Evolutionary conservation across 2,888 invertebrate species (phyloP), one percentile per base, ranked within the genome.

Genomic region (Thelaira solivaga): DNA sequence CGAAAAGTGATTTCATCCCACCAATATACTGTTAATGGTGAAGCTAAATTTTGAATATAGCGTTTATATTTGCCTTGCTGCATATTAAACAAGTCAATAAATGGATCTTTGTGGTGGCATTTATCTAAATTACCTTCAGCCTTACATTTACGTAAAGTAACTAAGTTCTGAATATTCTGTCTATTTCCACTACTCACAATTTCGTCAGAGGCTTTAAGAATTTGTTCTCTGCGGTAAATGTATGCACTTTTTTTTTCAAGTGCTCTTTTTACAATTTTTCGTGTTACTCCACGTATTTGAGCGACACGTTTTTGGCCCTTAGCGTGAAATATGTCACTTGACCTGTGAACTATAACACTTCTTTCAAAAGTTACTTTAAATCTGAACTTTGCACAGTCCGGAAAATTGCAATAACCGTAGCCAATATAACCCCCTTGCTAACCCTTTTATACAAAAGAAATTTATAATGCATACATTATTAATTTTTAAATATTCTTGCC

Each of bases 61-160:
- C 18, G 24, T 13, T 31, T 51, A 6, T 51, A 51, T 6, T 6
- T n/a, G 4, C 39, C 24, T 26, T 67, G 34, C 13, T 55, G 29
- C 67, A 67, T 55, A 11, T 24, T 34, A 22, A 67, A 45, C 4
- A 67, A 22, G 13, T 67, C 55, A 45, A 3, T n/a, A 36, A 45
- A 55, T 7, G 55, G 22, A n/a, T 68, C 36, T 8, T 13, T 3
- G 6, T 68, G 45, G 4, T 13, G 22, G 7, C 24, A 49, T 31
- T 31, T 34, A 18, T 34, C 45, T 8, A 10, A 20, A 20, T 34
- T 45, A n/a, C 18, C 18, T 34, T 64, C 64, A 2, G 64, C 36
- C 11, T 39, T 49, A 3, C 20, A 41, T 55, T 67, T 67, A 2
- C 31, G 43, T 4, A 67, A 20, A 1, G 45, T 45, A 5, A 11